Evolutionary conservation across 2,888 invertebrate genomes (phyloP).

Genomic region (Galerucella nymphaeae): DNA sequence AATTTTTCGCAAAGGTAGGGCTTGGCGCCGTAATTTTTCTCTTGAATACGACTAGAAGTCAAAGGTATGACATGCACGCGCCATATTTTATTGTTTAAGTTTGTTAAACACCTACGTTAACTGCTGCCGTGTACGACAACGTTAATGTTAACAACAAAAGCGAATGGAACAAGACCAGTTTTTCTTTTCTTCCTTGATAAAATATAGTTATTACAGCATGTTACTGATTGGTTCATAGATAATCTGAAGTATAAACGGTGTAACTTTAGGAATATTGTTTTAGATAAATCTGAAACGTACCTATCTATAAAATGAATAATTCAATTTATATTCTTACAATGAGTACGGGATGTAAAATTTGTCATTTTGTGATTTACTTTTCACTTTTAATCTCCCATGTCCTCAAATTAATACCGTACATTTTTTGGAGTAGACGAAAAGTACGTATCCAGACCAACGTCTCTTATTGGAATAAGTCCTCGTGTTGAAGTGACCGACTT

Average conservation of each 20-base stretch:
- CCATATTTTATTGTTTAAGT: constrained; percentile 34
- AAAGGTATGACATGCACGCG: constrained; percentile 23
- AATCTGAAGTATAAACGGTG: not conserved
- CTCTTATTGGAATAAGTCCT: too few relatives aligned
- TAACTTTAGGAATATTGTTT: constrained; percentile 4
- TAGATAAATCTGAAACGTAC: not conserved
- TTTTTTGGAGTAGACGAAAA: too few relatives aligned
- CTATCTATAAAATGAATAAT: not conserved
- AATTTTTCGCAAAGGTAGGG: constrained; percentile 11
- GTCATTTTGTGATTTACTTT: too few relatives aligned
- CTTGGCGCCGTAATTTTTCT: constrained; percentile 25
- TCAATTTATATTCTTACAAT: not conserved
- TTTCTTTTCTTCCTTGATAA: not conserved
- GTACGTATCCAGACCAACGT: too few relatives aligned
- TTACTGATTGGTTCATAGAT: not conserved
- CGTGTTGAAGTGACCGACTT: too few relatives aligned
- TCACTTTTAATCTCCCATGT: too few relatives aligned
- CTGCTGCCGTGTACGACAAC: constrained; percentile 31
- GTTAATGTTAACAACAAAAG: constrained; percentile 18
- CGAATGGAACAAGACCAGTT: constrained; percentile 7
- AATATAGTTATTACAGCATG: not conserved
- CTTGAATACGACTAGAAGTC: not conserved
- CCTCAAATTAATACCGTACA: too few relatives aligned
- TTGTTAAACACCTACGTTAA: constrained; percentile 35
- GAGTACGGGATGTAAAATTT: too few relatives aligned